Evolutionary conservation across 2,888 invertebrate genomes (phyloP).

Genomic region (Arctia plantaginis): DNA sequence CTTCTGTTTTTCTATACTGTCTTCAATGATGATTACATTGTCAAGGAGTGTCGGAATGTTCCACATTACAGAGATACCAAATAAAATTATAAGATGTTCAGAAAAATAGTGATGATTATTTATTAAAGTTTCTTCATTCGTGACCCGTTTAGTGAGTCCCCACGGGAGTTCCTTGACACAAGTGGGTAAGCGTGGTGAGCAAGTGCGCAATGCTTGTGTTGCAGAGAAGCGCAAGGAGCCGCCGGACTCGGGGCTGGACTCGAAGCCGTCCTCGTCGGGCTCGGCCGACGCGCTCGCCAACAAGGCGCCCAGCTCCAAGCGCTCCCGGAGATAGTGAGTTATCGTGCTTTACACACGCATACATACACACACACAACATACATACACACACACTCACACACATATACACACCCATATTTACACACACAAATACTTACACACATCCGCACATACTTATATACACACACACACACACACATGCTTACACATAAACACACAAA

Average conservation of each 20-base stretch:
- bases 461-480: not conserved
- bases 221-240: slow-evolving; percentile 94
- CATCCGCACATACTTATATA: slow-evolving; percentile 6
- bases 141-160: not conserved
- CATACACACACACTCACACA: slow-evolving; percentile 4
- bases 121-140: not conserved
- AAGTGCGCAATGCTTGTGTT: slow-evolving; percentile 50
- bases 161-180: not conserved
- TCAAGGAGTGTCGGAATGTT: too few species aligned
- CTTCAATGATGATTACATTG: too few species aligned
- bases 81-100: not conserved
- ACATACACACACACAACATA: slow-evolving; percentile 9
- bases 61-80: too few species aligned
- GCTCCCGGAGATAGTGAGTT: slow-evolving; percentile 93
- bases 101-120: not conserved
- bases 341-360: slow-evolving; percentile 2
- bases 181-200: not conserved
- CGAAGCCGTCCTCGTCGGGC: slow-evolving; percentile 83
- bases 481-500: not conserved
- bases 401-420: not conserved
- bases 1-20: too few species aligned
- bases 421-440: too few species aligned
- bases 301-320: slow-evolving; percentile 84
- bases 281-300: slow-evolving; percentile 70
- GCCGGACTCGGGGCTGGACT: slow-evolving; percentile 88